Conservation (phyloP, 2,888 invertebrate genomes). For the Sussaba pulchella region DNA sequence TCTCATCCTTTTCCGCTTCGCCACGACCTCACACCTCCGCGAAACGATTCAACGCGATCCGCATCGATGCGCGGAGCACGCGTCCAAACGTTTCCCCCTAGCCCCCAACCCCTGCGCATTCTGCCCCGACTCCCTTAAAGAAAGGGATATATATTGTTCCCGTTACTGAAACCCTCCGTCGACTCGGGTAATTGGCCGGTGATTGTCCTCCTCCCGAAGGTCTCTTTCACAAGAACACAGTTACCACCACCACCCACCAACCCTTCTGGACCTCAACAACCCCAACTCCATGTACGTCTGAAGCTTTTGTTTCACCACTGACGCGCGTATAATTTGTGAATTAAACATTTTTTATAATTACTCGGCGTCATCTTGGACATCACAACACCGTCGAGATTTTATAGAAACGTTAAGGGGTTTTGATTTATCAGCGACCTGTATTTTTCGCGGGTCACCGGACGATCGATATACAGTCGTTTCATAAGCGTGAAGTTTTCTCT, state of each 20-base stretch:
- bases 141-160: constrained; percentile 77
- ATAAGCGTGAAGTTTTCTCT: constrained; percentile 52
- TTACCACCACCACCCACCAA: background rate
- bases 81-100: constrained; percentile 18
- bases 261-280: too few relatives aligned
- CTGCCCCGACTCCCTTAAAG: constrained; percentile 41
- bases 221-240: constrained; percentile 31
- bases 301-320: background rate
- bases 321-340: background rate
- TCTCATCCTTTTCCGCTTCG: constrained; percentile 65
- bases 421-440: too few relatives aligned
- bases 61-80: constrained; percentile 48
- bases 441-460: constrained; percentile 57
- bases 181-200: constrained; percentile 80
- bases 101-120: too few relatives aligned
- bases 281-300: too few relatives aligned
- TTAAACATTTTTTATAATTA: background rate
- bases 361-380: background rate
- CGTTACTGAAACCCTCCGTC: constrained; percentile 77
- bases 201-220: constrained; percentile 74
- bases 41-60: constrained; percentile 57
- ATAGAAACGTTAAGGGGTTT: too few relatives aligned
- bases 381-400: background rate
- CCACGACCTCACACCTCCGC: constrained; percentile 73
- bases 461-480: constrained; percentile 71